A percentile compares a stretch with the other conserved stretches of the same genome.
Evolutionary conservation across 2,888 invertebrate genomes (phyloP).

Genomic region (Acrocyrtus sp.): DNA sequence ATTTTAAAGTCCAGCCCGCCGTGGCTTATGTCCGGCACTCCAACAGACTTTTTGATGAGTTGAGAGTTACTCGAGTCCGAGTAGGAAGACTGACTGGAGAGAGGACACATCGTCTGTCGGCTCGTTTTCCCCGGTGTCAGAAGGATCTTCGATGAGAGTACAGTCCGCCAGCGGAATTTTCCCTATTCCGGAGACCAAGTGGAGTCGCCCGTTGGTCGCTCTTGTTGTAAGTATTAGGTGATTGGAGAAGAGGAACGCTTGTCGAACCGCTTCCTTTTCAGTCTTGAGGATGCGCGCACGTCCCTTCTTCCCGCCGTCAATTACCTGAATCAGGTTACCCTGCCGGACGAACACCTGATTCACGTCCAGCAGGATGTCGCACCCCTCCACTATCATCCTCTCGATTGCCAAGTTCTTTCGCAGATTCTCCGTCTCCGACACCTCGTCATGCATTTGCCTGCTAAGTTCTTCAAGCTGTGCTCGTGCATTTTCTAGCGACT

Average conservation of each 20-base stretch:
- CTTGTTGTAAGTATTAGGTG: slow-evolving; percentile 85
- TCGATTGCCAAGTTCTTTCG: slow-evolving; percentile 91
- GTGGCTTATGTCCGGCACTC: slow-evolving; percentile 53
- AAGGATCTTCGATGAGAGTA: slow-evolving; percentile 86
- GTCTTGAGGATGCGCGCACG: slow-evolving; percentile 72
- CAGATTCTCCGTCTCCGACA: slow-evolving; percentile 91
- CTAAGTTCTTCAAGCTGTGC: slow-evolving; percentile 88
- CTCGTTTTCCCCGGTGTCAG: slow-evolving; percentile 73
- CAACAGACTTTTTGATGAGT: slow-evolving; percentile 61
- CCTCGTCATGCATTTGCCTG: slow-evolving; percentile 78
- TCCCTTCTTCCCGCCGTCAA: slow-evolving; percentile 65
- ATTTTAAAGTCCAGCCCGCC: slow-evolving; percentile 76
- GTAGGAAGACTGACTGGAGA: slow-evolving; percentile 70
- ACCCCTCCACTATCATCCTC: slow-evolving; percentile 93
- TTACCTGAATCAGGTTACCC: slow-evolving; percentile 70
- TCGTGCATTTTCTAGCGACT: slow-evolving; percentile 87
- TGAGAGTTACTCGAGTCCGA: slow-evolving; percentile 65
- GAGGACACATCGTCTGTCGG: slow-evolving; percentile 72
- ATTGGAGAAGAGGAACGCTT: slow-evolving; percentile 92
- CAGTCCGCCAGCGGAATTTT: slow-evolving; percentile 86
- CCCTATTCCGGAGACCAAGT: slow-evolving; percentile 83
- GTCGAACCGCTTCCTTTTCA: slow-evolving; percentile 78
- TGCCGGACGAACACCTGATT: slow-evolving; percentile 94
- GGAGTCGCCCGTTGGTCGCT: slow-evolving; percentile 85
- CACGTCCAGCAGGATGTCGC: slow-evolving; percentile 90